Evolutionary conservation across 2,113 vertebrate species (phyloP).

Genomic region (Nannobrachium achirus): DNA sequence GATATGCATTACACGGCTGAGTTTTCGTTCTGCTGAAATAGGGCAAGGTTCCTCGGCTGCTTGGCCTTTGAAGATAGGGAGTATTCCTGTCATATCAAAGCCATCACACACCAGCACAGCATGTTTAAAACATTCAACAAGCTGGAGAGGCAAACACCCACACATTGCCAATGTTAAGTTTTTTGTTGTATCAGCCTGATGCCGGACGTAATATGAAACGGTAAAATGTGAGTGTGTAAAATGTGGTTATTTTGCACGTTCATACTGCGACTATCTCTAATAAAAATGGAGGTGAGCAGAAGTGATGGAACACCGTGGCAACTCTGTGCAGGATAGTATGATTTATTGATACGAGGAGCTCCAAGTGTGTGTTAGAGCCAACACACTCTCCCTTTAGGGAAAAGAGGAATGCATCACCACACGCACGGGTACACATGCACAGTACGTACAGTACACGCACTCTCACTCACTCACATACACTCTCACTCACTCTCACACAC

Average conservation of each 20-base stretch:
- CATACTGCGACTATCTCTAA: not conserved
- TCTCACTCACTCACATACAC: no score
- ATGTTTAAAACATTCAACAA: slow-evolving; percentile 26
- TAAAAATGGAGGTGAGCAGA: not conserved
- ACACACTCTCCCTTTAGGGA: slow-evolving; percentile 11
- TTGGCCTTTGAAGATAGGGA: slow-evolving; percentile 38
- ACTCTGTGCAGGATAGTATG: not conserved
- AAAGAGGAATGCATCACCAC: not conserved
- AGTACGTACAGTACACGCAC: not conserved
- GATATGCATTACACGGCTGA: slow-evolving; percentile 19
- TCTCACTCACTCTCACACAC: not conserved
- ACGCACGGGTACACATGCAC: not conserved
- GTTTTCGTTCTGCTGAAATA: slow-evolving; percentile 34
- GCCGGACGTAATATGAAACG: not conserved
- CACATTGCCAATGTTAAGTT: not conserved
- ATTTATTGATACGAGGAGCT: not conserved
- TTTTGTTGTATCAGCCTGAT: not conserved
- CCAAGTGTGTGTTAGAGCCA: slow-evolving; percentile 37
- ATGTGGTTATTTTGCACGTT: not conserved
- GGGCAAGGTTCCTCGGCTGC: slow-evolving; percentile 19
- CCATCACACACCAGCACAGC: slow-evolving; percentile 24
- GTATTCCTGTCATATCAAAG: not conserved
- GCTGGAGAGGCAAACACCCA: slow-evolving; percentile 15
- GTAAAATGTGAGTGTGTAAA: not conserved
- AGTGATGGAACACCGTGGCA: not conserved